phyloP scores from a whole-genome alignment of 2,797 vertebrate species.

The Mastacembelus armatus region DNA sequence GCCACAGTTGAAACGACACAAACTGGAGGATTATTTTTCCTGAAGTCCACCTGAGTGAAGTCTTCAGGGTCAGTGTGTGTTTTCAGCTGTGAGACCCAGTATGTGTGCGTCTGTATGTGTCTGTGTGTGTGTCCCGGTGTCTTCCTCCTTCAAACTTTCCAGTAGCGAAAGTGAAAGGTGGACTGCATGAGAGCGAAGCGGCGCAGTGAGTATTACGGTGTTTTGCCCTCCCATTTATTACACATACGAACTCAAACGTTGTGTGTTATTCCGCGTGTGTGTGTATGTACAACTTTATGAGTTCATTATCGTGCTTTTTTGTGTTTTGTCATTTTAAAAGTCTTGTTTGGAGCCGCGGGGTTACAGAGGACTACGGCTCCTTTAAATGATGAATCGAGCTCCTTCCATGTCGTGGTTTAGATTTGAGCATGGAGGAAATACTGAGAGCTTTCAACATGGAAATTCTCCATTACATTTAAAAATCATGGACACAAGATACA shows the following conservation, averaged over 20 bases:
- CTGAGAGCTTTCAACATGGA: too few relatives aligned
- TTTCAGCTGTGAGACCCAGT: too few relatives aligned
- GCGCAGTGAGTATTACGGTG: not conserved
- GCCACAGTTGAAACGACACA: not conserved
- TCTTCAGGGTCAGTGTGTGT: not conserved
- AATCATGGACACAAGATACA: too few relatives aligned
- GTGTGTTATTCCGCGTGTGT: not conserved
- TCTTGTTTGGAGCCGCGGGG: not conserved
- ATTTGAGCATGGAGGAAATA: too few relatives aligned
- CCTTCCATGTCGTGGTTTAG: too few relatives aligned
- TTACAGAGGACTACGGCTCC: accelerated
- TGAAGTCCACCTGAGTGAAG: accelerated
- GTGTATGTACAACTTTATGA: not conserved
- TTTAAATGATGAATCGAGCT: too few relatives aligned
- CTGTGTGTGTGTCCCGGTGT: too few relatives aligned
- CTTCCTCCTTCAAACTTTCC: not conserved
- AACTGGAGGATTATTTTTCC: accelerated
- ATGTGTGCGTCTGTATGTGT: too few relatives aligned
- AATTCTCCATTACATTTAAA: too few relatives aligned
- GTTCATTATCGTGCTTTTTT: not conserved
- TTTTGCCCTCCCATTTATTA: constrained; percentile 12
- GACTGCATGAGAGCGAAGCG: too few relatives aligned
- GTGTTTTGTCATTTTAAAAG: not conserved
- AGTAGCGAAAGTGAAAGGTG: constrained; percentile 52
- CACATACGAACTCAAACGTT: not conserved